A percentile compares a stretch with the other conserved stretches of the same genome.
Evolutionary conservation across 2,797 vertebrate genomes (phyloP).

Genomic region (Sebastes cheni): DNA sequence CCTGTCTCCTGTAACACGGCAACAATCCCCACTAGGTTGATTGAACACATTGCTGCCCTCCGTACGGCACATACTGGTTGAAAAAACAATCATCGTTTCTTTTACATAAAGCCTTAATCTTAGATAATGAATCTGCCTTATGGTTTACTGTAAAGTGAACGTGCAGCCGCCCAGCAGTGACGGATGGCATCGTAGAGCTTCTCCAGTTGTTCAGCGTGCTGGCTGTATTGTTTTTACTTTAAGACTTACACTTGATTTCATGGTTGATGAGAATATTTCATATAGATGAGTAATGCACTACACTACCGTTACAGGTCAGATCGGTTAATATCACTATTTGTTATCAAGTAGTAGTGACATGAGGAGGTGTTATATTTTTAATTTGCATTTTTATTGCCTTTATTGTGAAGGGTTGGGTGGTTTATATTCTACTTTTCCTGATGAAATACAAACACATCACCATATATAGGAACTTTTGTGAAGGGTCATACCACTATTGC

Average conservation of each 20-base stretch:
- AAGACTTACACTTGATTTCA: slow-evolving; percentile 27
- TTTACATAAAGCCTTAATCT: slow-evolving; percentile 19
- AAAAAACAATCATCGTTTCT: slow-evolving; percentile 21
- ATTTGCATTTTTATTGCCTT: background rate
- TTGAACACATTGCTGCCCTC: slow-evolving; percentile 16
- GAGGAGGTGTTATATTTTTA: background rate
- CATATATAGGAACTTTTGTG: background rate
- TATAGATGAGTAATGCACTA: background rate
- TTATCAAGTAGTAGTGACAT: background rate
- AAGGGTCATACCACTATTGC: background rate
- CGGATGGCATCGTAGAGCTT: background rate
- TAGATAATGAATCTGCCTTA: slow-evolving; percentile 9
- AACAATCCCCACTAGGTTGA: slow-evolving; percentile 2
- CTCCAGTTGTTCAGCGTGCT: background rate
- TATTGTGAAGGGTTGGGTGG: background rate
- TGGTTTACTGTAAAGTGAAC: background rate
- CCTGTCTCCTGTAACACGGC: slow-evolving; percentile 21
- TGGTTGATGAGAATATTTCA: slow-evolving; percentile 13
- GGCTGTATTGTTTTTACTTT: background rate
- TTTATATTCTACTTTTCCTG: background rate
- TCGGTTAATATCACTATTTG: background rate
- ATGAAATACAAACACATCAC: background rate
- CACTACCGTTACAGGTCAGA: background rate
- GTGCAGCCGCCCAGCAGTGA: slow-evolving; percentile 2
- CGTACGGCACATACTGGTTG: background rate